Evolutionary conservation across 2,797 vertebrate genomes (phyloP), one percentile per base, ranked within the genome.

Genomic region (Bryconaethiops microstoma): DNA sequence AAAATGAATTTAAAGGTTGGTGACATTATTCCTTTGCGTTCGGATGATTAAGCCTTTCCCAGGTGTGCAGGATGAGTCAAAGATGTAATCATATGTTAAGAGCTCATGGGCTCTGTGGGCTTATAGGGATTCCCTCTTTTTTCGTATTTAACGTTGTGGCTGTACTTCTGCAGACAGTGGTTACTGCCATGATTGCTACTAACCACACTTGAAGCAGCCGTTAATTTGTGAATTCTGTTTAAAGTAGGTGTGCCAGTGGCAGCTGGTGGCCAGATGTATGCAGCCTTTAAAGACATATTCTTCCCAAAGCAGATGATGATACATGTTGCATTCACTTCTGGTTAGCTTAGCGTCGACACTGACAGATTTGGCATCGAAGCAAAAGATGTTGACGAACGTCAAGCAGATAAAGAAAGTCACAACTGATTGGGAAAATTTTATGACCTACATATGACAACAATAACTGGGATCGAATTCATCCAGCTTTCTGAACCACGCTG

Each of bases 201-300:
- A 57, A 42, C 50, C 50, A 17, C 50, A 67, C 52, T 40, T 57
- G 21, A 12, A 42, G 25, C 52, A 68, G 63, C 16, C 10, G 48
- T 10, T 77, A 42, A 68, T 77, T 77, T 68, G 65, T 57, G 19
- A 77, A 57, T 68, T 40, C 76, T 68, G 64, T 52, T 70, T 52
- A 17, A 68, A 60, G 42, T 1, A 45, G 10, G 29, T 40, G 52
- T 13, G 57, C 50, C 45, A 75, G 42, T 67, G 52, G 54, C 70
- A 69, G 42, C 45, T 76, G 74, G 45, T 75, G 29, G 72, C 50
- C 71, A 67, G 10, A 68, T 68, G 42, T 69, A 21, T 23, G 19
- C 13, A 23, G 9, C n/a, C 52, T 57, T 73, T 57, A 57, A 73
- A n/a, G 4, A 10, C 19, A 12, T 39, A 40, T 25, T 29, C 8